Conservation (phyloP, 1,140 invertebrate genomes). For the Bathynomus jamesi region DNA sequence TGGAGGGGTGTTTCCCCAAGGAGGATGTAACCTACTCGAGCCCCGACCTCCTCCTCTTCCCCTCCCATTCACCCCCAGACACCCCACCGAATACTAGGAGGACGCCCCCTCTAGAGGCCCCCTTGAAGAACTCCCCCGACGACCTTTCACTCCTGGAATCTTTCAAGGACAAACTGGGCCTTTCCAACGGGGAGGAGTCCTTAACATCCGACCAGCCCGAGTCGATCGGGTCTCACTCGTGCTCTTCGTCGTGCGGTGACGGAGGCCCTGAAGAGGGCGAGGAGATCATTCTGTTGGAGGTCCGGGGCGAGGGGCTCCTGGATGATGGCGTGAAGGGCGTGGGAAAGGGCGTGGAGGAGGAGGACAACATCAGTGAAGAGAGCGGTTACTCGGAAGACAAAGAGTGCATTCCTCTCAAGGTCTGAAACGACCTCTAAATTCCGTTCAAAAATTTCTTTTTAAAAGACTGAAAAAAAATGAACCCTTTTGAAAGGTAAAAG, state of each 20-base stretch:
- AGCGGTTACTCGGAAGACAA: slow-evolving; percentile 32
- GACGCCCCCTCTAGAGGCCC: neutral
- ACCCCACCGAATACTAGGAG: slow-evolving; percentile 34
- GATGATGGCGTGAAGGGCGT: slow-evolving; percentile 12
- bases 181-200: slow-evolving; percentile 31
- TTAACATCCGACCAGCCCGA: slow-evolving; percentile 38
- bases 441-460: too few relatives aligned
- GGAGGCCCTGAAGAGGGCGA: slow-evolving; percentile 9
- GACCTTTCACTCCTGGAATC: slow-evolving; percentile 21
- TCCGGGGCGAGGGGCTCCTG: neutral
- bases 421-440: too few relatives aligned
- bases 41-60: slow-evolving; percentile 27
- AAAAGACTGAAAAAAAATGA: too few relatives aligned
- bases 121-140: slow-evolving; percentile 30
- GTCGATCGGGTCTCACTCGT: slow-evolving; percentile 33
- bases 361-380: slow-evolving; percentile 35
- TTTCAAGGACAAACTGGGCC: slow-evolving; percentile 28
- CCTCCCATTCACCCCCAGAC: slow-evolving; percentile 25
- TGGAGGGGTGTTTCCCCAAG: neutral
- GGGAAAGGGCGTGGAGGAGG: slow-evolving; percentile 7
- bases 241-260: slow-evolving; percentile 25
- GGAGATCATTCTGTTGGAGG: neutral
- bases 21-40: neutral
- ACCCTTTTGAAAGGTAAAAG: too few relatives aligned
- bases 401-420: slow-evolving; percentile 9